Evolutionary conservation across 1,140 invertebrate species (phyloP).

Genomic region (Lineus longissimus): DNA sequence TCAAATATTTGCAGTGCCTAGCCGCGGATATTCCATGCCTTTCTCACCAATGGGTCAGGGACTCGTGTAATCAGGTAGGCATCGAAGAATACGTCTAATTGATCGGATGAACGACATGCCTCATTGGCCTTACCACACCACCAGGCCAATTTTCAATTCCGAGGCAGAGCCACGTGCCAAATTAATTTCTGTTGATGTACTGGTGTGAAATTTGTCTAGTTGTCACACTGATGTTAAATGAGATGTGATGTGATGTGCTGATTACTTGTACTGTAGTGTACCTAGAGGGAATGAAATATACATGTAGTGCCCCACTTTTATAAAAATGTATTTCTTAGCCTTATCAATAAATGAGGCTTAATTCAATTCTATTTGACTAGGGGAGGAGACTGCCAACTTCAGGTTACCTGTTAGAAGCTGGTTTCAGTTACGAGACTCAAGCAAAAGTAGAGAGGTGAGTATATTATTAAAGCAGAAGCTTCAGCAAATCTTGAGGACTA

Average conservation of each 20-base stretch:
- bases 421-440: constrained; percentile 44
- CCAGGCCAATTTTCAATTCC: too few relatives aligned
- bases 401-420: constrained; percentile 48
- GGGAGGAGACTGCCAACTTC: constrained; percentile 30
- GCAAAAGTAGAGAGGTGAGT: constrained; percentile 41
- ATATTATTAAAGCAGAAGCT: neutral
- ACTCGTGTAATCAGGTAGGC: constrained; percentile 41
- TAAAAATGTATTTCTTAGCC: neutral
- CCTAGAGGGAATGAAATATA: too few relatives aligned
- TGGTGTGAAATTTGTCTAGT: too few relatives aligned
- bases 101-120: neutral
- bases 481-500: neutral
- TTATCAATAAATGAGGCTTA: too few relatives aligned
- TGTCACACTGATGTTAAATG: too few relatives aligned
- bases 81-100: neutral
- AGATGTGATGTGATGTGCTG: too few relatives aligned
- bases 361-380: constrained; percentile 18
- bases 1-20: constrained; percentile 53
- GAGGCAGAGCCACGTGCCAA: too few relatives aligned
- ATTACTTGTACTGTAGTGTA: too few relatives aligned
- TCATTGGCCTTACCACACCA: too few relatives aligned
- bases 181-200: too few relatives aligned
- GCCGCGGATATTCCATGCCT: constrained; percentile 49
- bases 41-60: constrained; percentile 50
- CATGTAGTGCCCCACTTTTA: neutral